phyloP scores from a whole-genome alignment of 2,113 vertebrate genomes.

The Mellivora capensis region DNA sequence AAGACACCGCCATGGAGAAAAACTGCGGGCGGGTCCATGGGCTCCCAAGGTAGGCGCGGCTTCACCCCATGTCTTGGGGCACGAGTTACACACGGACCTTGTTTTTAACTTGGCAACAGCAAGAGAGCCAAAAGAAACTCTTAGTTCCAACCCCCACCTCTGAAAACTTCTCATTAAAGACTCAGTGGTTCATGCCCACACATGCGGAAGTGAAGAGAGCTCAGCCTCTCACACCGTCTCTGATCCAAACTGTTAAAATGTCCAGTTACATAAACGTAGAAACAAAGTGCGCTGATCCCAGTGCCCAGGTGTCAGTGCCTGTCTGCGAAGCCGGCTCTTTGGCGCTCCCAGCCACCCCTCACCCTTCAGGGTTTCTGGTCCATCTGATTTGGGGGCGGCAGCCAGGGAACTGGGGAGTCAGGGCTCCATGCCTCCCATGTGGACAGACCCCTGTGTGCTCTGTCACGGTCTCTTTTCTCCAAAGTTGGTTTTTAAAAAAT shows the following conservation, averaged over 20 bases:
- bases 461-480: not conserved
- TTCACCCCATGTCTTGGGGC: not conserved
- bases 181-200: too few species aligned
- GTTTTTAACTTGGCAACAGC: not conserved
- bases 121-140: not conserved
- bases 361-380: not conserved
- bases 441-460: not conserved
- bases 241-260: not conserved
- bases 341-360: too few species aligned
- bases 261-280: not conserved
- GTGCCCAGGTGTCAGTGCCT: accelerated
- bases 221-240: not conserved
- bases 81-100: accelerated
- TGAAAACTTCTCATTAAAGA: not conserved
- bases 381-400: accelerated
- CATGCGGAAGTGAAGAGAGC: accelerated
- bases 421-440: accelerated
- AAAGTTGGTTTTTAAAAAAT: not conserved
- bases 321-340: not conserved
- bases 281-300: not conserved
- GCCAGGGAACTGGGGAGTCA: accelerated
- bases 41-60: not conserved
- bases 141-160: not conserved
- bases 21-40: accelerated
- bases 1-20: not conserved